phyloP scores from a whole-genome alignment of 2,888 invertebrate genomes.

The Drosophila cognata region DNA sequence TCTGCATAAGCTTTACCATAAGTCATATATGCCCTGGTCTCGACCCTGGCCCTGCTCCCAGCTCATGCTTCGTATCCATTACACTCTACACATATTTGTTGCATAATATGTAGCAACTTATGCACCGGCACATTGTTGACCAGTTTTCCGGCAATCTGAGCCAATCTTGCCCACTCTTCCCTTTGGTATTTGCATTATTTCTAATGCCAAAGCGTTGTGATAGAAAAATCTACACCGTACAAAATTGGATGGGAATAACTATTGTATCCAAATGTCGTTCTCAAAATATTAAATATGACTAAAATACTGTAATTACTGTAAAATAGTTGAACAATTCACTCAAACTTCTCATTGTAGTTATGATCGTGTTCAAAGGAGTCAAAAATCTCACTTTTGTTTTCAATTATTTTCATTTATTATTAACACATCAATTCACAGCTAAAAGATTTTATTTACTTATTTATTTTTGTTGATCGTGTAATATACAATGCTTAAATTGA shows the following conservation, averaged over 20 bases:
- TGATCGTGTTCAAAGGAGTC: background rate
- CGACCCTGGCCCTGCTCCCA: background rate
- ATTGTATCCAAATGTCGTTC: fast-evolving
- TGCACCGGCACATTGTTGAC: conserved; percentile 71
- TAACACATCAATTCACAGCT: background rate
- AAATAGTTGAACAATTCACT: background rate
- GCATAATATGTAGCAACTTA: conserved; percentile 74
- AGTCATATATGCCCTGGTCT: background rate
- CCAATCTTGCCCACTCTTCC: background rate
- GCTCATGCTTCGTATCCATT: conserved; percentile 24
- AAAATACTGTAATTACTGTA: background rate
- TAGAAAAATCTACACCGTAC: conserved; percentile 54
- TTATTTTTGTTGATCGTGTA: background rate
- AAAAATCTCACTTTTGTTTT: background rate
- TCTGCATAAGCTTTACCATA: conserved; percentile 30
- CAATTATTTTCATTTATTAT: background rate
- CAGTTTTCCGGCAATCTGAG: conserved; percentile 55
- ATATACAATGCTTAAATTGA: background rate
- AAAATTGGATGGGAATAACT: background rate
- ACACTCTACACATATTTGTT: conserved; percentile 66
- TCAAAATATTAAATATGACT: background rate
- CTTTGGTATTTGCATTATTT: conserved; percentile 55
- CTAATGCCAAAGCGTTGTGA: conserved; percentile 70
- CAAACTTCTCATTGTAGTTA: no score
- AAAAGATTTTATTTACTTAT: background rate